These are phyloP conservation scores for Berghia stephanieae DNA, from an alignment of 1,140 invertebrate genomes.

Conservation along the genomic window DNA sequence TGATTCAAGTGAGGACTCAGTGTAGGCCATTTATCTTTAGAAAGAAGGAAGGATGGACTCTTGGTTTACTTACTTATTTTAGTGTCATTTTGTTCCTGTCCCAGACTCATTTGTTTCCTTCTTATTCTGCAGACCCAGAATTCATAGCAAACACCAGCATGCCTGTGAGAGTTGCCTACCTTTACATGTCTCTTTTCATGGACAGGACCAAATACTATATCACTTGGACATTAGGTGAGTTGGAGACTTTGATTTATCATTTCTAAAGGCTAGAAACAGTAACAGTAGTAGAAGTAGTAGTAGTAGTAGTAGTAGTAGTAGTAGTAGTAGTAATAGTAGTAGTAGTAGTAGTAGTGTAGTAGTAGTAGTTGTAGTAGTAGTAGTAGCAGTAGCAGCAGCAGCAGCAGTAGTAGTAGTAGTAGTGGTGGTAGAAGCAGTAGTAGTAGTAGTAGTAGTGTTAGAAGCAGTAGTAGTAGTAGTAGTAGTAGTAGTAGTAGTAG, in stretches of 20 bases:
- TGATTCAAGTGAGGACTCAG: no score
- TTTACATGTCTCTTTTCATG: slow-evolving; percentile 27
- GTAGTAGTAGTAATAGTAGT: slow-evolving; percentile 4
- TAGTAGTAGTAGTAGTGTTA: no score
- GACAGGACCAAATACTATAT: slow-evolving; percentile 31
- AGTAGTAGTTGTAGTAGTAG: slow-evolving; percentile 2
- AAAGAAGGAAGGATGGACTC: no score
- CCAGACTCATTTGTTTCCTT: not conserved
- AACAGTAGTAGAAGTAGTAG: not conserved
- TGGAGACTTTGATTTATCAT: not conserved
- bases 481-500: not conserved
- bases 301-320: slow-evolving; percentile 8
- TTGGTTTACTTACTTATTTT: no score
- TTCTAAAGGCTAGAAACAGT: no score
- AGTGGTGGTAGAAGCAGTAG: no score
- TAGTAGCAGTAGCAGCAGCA: slow-evolving; percentile 1
- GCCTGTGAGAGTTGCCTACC: slow-evolving; percentile 9
- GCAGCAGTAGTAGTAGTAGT: slow-evolving; percentile 5
- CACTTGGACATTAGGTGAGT: slow-evolving; percentile 31
- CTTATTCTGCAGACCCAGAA: slow-evolving; percentile 22
- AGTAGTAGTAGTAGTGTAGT: no score
- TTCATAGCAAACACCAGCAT: slow-evolving; percentile 25
- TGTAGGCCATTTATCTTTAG: no score
- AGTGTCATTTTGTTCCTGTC: no score
- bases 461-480: slow-evolving; percentile 8